Evolutionary conservation across 2,888 invertebrate genomes (phyloP).

Genomic region (Scrobipalpa costella): DNA sequence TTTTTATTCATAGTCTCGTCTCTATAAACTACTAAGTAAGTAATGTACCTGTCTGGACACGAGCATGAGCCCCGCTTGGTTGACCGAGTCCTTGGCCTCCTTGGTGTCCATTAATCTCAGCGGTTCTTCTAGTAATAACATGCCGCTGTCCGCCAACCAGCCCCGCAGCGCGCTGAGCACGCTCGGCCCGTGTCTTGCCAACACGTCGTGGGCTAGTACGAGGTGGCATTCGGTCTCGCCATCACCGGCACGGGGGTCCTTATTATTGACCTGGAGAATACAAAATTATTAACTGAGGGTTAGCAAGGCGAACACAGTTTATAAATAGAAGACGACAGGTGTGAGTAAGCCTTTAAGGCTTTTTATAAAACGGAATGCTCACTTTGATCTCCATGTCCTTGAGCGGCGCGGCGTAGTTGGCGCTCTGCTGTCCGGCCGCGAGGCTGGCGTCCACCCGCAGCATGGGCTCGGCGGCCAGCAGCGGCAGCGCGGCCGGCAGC

Average conservation of each 20-base stretch:
- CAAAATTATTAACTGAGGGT: not conserved
- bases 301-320: not conserved
- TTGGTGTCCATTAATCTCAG: constrained; percentile 63
- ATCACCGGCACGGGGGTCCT: constrained; percentile 81
- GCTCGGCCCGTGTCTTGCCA: constrained; percentile 77
- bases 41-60: constrained; percentile 37
- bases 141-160: constrained; percentile 85
- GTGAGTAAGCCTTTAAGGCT: no score
- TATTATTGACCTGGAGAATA: constrained; percentile 53
- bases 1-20: not conserved
- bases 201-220: constrained; percentile 84
- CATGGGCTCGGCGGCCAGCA: constrained; percentile 87
- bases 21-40: no score
- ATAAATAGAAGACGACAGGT: not conserved
- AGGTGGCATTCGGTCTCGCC: constrained; percentile 86
- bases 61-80: constrained; percentile 57
- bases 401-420: constrained; percentile 77
- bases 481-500: constrained; percentile 80
- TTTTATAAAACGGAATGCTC: constrained; percentile 36
- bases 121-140: constrained; percentile 87
- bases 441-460: constrained; percentile 81
- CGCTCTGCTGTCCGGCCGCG: constrained; percentile 67
- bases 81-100: constrained; percentile 58
- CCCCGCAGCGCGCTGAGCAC: constrained; percentile 81
- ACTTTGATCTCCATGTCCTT: constrained; percentile 84